Conservation (phyloP, 2,888 invertebrate species). For the Drosophila mimetica region DNA sequence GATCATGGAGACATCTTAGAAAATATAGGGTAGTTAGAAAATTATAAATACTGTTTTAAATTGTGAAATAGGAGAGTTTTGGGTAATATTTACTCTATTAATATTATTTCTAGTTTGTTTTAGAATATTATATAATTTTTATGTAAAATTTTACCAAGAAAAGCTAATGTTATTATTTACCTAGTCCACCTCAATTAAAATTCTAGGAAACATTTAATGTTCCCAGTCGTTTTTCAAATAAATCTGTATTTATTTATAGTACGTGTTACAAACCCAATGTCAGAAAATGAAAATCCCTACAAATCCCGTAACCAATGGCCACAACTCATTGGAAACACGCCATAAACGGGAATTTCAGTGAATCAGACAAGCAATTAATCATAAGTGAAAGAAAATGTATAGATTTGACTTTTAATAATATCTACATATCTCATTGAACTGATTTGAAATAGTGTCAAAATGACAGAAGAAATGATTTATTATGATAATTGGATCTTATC, state of each 20-base stretch:
- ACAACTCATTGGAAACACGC: conserved; percentile 18
- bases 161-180: not conserved
- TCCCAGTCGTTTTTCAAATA: not conserved
- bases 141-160: not conserved
- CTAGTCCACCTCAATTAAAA: not conserved
- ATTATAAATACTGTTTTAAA: too few species aligned
- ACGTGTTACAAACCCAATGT: not conserved
- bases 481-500: too few species aligned
- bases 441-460: conserved; percentile 1
- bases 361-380: conserved; percentile 12
- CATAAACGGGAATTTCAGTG: conserved; percentile 3
- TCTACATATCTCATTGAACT: conserved; percentile 1
- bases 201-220: not conserved
- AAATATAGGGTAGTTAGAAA: too few species aligned
- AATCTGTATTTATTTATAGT: not conserved
- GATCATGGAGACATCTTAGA: not conserved
- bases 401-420: conserved; percentile 12
- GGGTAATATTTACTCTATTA: not conserved
- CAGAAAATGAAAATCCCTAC: not conserved
- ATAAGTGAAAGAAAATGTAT: not conserved
- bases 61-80: too few species aligned
- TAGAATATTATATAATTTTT: not conserved
- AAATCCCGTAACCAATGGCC: conserved; percentile 5
- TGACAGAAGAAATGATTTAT: conserved; percentile 1
- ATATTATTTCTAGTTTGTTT: not conserved